Evolutionary conservation across 2,888 invertebrate genomes (phyloP).

Genomic region (Aspidapion aeneum): DNA sequence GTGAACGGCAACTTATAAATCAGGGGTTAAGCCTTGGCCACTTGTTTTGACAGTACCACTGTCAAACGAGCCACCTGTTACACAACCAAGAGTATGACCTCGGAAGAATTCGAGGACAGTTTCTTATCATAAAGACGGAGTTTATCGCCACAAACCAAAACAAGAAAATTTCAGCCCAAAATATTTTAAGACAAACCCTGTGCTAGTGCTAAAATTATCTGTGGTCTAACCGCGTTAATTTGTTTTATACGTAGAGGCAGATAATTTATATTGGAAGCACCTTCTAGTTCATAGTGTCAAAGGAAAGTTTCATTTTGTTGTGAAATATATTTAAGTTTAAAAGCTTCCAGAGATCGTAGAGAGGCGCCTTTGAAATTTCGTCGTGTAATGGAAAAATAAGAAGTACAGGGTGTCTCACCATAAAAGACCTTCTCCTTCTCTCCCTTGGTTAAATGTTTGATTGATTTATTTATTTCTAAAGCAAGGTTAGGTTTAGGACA

Average conservation of each 20-base stretch:
- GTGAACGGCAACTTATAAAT: too few relatives aligned
- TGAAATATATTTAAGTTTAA: conserved; percentile 38
- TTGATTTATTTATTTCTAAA: too few relatives aligned
- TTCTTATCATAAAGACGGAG: too few relatives aligned
- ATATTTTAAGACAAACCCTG: too few relatives aligned
- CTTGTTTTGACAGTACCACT: too few relatives aligned
- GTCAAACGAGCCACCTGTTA: too few relatives aligned
- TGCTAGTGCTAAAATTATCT: neutral
- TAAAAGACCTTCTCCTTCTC: neutral
- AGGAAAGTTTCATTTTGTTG: conserved; percentile 48
- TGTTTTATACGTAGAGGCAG: conserved; percentile 41
- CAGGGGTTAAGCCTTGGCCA: too few relatives aligned
- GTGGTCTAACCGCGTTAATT: conserved; percentile 34
- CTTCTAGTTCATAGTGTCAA: conserved; percentile 48
- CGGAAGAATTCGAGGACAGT: too few relatives aligned
- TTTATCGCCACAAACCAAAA: too few relatives aligned
- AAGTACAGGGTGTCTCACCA: neutral
- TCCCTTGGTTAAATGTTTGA: neutral
- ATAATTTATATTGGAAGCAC: conserved; percentile 48
- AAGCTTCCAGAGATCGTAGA: conserved; percentile 11
- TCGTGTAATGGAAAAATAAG: neutral
- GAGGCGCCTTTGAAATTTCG: neutral
- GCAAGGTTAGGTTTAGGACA: too few relatives aligned
- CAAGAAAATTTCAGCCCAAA: too few relatives aligned
- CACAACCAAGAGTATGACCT: too few relatives aligned